These are phyloP conservation scores for Drosophila nigricruria DNA, from an alignment of 2,888 invertebrate species.

Conservation along the genomic window DNA sequence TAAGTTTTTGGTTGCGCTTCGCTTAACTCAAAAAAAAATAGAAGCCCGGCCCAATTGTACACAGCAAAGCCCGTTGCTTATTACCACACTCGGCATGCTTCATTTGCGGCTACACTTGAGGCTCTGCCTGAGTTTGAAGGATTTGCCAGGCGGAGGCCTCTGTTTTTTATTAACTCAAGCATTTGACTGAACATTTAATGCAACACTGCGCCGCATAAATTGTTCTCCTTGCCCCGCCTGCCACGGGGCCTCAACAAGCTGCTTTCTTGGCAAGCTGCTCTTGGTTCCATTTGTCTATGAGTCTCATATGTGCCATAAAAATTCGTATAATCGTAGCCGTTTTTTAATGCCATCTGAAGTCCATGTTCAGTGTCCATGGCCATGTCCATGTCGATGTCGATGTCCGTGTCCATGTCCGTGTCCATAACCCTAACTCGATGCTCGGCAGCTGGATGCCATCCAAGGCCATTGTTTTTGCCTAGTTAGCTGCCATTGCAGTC, in stretches of 20 bases:
- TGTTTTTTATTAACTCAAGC: slow-evolving; percentile 73
- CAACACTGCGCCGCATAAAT: slow-evolving; percentile 80
- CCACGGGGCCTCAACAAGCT: not conserved
- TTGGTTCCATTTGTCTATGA: slow-evolving; percentile 60
- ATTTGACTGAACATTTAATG: slow-evolving; percentile 79
- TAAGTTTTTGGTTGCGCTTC: slow-evolving; percentile 75
- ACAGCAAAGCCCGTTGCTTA: slow-evolving; percentile 48
- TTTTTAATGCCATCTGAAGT: slow-evolving; percentile 50
- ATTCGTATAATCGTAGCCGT: slow-evolving; percentile 69
- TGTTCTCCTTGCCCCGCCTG: slow-evolving; percentile 3
- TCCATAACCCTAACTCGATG: slow-evolving; percentile 38
- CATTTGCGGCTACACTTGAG: slow-evolving; percentile 73
- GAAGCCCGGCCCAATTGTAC: slow-evolving; percentile 1
- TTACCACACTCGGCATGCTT: slow-evolving; percentile 68
- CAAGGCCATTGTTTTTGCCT: slow-evolving; percentile 72
- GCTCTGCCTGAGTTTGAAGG: slow-evolving; percentile 61
- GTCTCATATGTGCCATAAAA: slow-evolving; percentile 80
- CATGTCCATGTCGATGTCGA: slow-evolving; percentile 8
- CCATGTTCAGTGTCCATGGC: slow-evolving; percentile 8
- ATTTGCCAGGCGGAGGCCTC: slow-evolving; percentile 42
- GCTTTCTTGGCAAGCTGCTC: slow-evolving; percentile 52
- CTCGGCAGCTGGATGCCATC: slow-evolving; percentile 74
- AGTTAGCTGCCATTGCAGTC: slow-evolving; percentile 70
- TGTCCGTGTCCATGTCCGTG: slow-evolving; percentile 1
- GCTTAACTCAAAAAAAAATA: slow-evolving; percentile 29